These are phyloP conservation scores for Panzeria rudis DNA, from an alignment of 2,888 invertebrate genomes.

Conservation along the genomic window DNA sequence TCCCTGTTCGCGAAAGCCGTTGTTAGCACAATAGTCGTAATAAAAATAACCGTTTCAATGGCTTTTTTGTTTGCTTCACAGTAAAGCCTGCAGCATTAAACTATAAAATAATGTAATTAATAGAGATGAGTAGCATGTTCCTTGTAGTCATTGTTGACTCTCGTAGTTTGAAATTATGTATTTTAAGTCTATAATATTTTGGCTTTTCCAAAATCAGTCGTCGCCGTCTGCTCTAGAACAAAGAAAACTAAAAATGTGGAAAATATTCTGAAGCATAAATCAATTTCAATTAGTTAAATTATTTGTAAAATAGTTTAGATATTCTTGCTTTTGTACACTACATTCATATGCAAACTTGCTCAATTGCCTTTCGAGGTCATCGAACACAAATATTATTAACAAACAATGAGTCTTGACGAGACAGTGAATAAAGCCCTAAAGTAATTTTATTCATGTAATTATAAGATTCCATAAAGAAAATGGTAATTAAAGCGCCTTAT, in stretches of 20 bases:
- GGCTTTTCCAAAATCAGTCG: not conserved
- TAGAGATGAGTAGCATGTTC: not conserved
- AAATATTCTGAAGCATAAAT: slow-evolving; percentile 48
- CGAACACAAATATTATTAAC: slow-evolving; percentile 38
- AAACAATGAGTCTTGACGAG: not conserved
- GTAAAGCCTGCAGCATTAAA: too few species aligned
- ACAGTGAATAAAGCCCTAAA: not conserved
- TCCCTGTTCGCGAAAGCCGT: too few species aligned
- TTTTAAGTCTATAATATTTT: not conserved
- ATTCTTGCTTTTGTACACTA: slow-evolving; percentile 2
- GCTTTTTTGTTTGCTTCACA: too few species aligned
- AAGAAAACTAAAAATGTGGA: slow-evolving; percentile 6
- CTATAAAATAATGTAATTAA: too few species aligned
- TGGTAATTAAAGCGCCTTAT: not conserved
- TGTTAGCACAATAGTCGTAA: too few species aligned
- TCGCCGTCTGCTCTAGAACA: slow-evolving; percentile 23
- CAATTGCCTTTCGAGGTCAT: slow-evolving; percentile 64
- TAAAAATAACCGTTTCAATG: too few species aligned
- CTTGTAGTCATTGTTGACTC: not conserved
- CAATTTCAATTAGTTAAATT: slow-evolving; percentile 67
- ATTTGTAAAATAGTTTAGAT: slow-evolving; percentile 31
- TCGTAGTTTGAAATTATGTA: not conserved
- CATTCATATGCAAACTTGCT: not conserved
- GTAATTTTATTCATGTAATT: not conserved
- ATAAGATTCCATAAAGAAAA: not conserved